These are phyloP conservation scores for Sylvia atricapilla DNA, from an alignment of 2,113 vertebrate genomes.

Conservation along the genomic window DNA sequence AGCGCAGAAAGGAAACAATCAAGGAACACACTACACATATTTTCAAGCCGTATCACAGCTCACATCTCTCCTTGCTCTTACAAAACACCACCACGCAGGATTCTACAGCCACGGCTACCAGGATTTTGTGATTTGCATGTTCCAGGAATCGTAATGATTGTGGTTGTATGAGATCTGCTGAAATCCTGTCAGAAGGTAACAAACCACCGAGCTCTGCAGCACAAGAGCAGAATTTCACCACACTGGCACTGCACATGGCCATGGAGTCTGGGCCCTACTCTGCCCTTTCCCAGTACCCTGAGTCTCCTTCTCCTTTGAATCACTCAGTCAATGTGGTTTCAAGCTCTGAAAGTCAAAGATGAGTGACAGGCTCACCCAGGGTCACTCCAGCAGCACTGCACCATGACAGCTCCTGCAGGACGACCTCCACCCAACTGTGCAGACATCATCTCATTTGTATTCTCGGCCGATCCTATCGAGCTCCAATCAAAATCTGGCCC, in stretches of 20 bases:
- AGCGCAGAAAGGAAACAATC: background rate
- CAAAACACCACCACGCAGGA: background rate
- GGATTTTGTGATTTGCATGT: background rate
- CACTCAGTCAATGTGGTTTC: background rate
- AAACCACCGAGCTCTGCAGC: background rate
- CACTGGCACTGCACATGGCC: background rate
- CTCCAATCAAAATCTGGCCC: constrained; percentile 9
- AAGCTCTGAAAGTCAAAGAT: background rate
- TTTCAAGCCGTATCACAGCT: background rate
- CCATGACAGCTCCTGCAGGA: background rate
- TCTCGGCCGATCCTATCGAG: background rate
- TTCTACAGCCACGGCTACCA: accelerated
- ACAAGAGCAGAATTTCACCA: background rate
- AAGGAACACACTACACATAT: background rate
- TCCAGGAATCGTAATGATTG: background rate
- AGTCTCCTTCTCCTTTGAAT: background rate
- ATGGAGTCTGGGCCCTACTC: background rate
- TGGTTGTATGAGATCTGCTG: background rate
- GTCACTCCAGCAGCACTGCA: background rate
- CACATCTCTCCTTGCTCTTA: background rate
- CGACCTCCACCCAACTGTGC: constrained; percentile 20
- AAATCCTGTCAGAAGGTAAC: background rate
- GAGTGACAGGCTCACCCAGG: background rate
- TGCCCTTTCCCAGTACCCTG: background rate
- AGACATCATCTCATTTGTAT: constrained; percentile 59